Evolutionary conservation across 2,797 vertebrate genomes (phyloP), one percentile per base, ranked within the genome.

Genomic region (Spheniscus humboldti): DNA sequence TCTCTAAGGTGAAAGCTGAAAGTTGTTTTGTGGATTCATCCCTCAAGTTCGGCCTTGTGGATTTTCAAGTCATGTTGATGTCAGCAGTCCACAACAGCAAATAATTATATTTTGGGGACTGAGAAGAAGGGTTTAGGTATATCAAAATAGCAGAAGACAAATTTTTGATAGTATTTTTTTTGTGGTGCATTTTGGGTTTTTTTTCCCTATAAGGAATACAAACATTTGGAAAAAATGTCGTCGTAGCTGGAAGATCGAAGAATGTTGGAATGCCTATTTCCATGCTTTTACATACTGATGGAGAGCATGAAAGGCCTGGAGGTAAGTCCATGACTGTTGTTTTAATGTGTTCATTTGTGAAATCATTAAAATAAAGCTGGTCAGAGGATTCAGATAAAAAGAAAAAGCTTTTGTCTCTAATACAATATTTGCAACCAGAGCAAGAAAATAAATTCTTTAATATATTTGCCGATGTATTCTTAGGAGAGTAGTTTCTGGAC

Each of bases 221-320:
- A 91, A 98, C 99, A 5, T 98, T 99, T 97, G 99, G 99, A 59
- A 99, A 98, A 98, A 99, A 99, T 68, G 99, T 99, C 84, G 97
- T 99, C 74, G 99, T 99, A 16, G 99, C 98, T 28, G 99, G 99
- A 91, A 98, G 99, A 95, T 99, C 99, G 41, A 99, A 99, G 98
- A 99, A 99, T 67, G 99, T 99, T 68, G 99, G 99, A 86, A 99
- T 99, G 99, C 99, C 99, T 18, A 99, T 99, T 25, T 98, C 99
- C 39, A 99, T 99, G 98, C 98, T 99, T 92, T 95, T 99, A 62
- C 99, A 99, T 95, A 98, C 98, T 2, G 99, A 99, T 81, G 98
- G 99, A 71, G 98, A 97, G 47, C 99, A 99, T 4, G 98, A 99
- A 92, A 98, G 99, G 17, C 99, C 99, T 3, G 99, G 99, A 90